Percentiles rank a stretch among this genome's conserved stretches.
These are phyloP conservation scores for Chelon auratus DNA, from an alignment of 2,797 vertebrate genomes.

Conservation along the genomic window DNA sequence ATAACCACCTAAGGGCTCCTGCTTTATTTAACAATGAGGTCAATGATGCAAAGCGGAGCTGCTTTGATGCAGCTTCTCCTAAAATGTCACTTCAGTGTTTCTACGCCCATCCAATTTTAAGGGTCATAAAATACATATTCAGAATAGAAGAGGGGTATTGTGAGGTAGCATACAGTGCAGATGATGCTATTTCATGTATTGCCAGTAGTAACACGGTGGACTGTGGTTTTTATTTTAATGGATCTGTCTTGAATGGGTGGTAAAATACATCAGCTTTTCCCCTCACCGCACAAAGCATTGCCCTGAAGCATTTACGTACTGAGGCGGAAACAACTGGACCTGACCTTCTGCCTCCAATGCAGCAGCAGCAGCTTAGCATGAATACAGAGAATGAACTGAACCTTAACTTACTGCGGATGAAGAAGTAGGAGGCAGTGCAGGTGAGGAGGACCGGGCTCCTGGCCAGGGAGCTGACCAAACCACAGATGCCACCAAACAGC, in stretches of 20 bases:
- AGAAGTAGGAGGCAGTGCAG: slow-evolving; percentile 80
- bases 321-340: not conserved
- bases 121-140: not conserved
- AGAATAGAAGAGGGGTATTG: not conserved
- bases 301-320: not conserved
- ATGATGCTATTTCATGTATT: not conserved
- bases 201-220: not conserved
- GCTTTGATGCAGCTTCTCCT: not conserved
- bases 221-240: slow-evolving; percentile 11
- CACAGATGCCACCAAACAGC: slow-evolving; percentile 84
- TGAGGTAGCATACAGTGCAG: not conserved
- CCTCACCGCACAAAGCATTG: not conserved
- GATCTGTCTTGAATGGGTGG: not conserved
- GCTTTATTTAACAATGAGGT: slow-evolving; percentile 22
- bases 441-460: slow-evolving; percentile 78
- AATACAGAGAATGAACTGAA: not conserved
- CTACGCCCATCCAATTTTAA: not conserved
- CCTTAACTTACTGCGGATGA: slow-evolving; percentile 85
- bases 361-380: not conserved
- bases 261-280: not conserved
- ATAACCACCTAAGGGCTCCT: slow-evolving; percentile 9
- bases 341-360: not conserved
- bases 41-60: slow-evolving; percentile 20
- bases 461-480: slow-evolving; percentile 84
- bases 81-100: not conserved